Percentiles rank a stretch among this genome's conserved stretches.
Evolutionary conservation across 2,113 vertebrate species (phyloP).

Genomic region (Conger conger): DNA sequence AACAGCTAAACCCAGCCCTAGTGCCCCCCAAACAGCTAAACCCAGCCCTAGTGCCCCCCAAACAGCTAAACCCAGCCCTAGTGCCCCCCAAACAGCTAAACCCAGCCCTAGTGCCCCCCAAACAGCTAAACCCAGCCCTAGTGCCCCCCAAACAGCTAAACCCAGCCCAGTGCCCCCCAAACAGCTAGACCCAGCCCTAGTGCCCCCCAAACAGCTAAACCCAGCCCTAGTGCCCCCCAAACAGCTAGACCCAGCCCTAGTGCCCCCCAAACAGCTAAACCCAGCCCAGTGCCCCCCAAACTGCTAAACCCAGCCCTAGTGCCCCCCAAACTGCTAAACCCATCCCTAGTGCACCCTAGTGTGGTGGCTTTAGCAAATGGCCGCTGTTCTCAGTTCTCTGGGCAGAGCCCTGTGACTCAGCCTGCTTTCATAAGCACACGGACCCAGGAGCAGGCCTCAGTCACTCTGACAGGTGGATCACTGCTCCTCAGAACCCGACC

Average conservation of each 20-base stretch:
- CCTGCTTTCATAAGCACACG: background rate
- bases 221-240: background rate
- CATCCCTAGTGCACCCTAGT: too few relatives aligned
- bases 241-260: too few relatives aligned
- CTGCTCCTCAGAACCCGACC: background rate
- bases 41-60: too few relatives aligned
- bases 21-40: too few relatives aligned
- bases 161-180: too few relatives aligned
- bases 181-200: too few relatives aligned
- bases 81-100: background rate
- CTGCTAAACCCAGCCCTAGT: too few relatives aligned
- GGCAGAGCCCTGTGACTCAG: background rate
- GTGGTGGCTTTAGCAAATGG: too few relatives aligned
- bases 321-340: constrained; percentile 76
- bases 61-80: too few relatives aligned
- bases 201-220: background rate
- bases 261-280: background rate
- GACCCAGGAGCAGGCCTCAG: background rate
- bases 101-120: too few relatives aligned
- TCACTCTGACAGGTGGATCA: background rate
- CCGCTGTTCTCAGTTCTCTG: background rate
- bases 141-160: too few relatives aligned
- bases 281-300: background rate
- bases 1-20: constrained; percentile 75
- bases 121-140: too few relatives aligned